Conservation (phyloP, 2,797 vertebrate genomes). For the Rhinophrynus dorsalis region DNA sequence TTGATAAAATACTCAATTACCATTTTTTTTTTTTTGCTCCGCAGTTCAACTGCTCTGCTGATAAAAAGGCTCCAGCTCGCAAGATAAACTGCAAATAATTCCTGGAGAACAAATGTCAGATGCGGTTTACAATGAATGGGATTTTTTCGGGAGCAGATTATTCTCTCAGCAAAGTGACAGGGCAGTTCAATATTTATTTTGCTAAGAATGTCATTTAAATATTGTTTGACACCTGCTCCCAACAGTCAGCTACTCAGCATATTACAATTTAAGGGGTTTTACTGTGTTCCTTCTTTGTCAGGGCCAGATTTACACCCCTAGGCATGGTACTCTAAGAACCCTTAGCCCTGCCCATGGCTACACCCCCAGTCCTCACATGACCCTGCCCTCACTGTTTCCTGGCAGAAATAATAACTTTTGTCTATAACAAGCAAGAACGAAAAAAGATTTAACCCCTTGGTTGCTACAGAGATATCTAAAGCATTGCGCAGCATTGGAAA, state of each 20-base stretch:
- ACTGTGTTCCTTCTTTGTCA: constrained; percentile 50
- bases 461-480: no score
- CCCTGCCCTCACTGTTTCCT: no score
- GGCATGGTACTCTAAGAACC: no score
- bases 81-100: constrained; percentile 80
- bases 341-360: no score
- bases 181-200: constrained; percentile 71
- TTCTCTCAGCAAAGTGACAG: constrained; percentile 67
- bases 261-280: constrained; percentile 56
- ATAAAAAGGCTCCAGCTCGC: constrained; percentile 68
- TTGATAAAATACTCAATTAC: constrained; percentile 85
- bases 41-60: constrained; percentile 71
- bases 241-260: constrained; percentile 56
- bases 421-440: no score
- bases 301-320: no score
- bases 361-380: no score
- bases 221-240: constrained; percentile 71
- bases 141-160: constrained; percentile 70
- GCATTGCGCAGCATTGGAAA: no score
- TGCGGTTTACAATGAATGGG: constrained; percentile 65
- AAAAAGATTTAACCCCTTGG: no score
- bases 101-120: constrained; percentile 74
- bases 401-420: no score
- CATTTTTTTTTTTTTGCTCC: constrained; percentile 61
- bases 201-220: constrained; percentile 69